A percentile compares a stretch with the other conserved stretches of the same genome.
Conservation (phyloP, 2,888 invertebrate species). For the Stenotaenia linearis region DNA sequence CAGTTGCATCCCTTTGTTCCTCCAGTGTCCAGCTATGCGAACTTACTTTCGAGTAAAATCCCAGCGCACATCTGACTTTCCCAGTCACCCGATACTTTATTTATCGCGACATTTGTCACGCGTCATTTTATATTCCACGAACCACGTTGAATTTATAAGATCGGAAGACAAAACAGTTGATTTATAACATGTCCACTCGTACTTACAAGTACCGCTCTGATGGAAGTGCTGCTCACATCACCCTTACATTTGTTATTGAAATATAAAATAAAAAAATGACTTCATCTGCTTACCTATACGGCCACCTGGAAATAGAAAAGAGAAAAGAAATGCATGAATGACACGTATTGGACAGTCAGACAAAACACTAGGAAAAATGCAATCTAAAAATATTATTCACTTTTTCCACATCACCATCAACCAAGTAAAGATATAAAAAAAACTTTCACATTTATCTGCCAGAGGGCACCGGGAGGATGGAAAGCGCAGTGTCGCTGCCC, state of each 20-base stretch:
- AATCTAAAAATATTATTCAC: slow-evolving; percentile 19
- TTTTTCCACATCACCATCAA: background rate
- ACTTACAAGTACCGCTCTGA: too few species aligned
- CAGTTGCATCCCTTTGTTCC: too few species aligned
- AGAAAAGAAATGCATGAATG: background rate
- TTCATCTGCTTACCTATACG: background rate
- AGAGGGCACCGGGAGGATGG: background rate
- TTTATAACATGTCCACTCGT: too few species aligned
- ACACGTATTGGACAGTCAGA: background rate
- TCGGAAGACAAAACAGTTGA: too few species aligned
- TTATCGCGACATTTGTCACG: too few species aligned
- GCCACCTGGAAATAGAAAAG: background rate
- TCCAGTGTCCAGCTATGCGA: too few species aligned
- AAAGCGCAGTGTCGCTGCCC: background rate
- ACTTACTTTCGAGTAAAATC: too few species aligned
- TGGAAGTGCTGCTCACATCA: background rate
- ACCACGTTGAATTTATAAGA: too few species aligned
- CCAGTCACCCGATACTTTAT: too few species aligned
- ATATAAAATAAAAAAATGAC: background rate
- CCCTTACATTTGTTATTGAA: background rate
- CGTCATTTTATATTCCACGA: too few species aligned
- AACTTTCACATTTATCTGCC: slow-evolving; percentile 1
- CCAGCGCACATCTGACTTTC: too few species aligned
- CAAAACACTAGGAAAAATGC: background rate
- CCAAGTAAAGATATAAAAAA: background rate